These are phyloP conservation scores for Dynastes tityus DNA, from an alignment of 2,888 invertebrate species.

Conservation along the genomic window DNA sequence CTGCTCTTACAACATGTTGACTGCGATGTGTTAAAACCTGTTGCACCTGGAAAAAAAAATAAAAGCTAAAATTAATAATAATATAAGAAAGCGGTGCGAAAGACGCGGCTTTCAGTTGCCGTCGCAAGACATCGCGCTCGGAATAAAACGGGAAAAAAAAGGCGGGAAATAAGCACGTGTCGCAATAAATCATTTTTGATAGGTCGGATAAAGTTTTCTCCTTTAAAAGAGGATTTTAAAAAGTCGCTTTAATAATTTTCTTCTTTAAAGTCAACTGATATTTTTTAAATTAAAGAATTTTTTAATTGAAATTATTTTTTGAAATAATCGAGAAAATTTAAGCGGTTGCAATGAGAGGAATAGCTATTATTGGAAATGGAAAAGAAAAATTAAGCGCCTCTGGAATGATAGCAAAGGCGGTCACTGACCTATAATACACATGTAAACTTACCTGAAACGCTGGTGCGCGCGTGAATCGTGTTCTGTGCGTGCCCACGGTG, in stretches of 20 bases:
- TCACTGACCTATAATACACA: slow-evolving; percentile 66
- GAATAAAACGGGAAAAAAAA: not conserved
- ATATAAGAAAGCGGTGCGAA: slow-evolving; percentile 53
- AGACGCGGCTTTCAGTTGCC: not conserved
- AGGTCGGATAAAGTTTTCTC: not conserved
- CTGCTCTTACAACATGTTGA: slow-evolving; percentile 61
- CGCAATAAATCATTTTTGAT: not conserved
- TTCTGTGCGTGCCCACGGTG: slow-evolving; percentile 72
- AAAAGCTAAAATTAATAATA: not conserved
- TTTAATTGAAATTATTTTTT: too few species aligned
- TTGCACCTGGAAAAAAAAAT: slow-evolving; percentile 60
- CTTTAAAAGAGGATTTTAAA: not conserved
- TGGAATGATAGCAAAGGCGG: slow-evolving; percentile 56
- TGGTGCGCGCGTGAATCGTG: slow-evolving; percentile 72
- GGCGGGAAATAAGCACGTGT: slow-evolving; percentile 19
- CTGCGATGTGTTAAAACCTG: slow-evolving; percentile 60
- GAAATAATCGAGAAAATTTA: too few species aligned
- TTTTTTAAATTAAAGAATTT: too few species aligned
- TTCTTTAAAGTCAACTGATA: too few species aligned
- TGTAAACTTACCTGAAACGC: slow-evolving; percentile 65
- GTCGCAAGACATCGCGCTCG: not conserved
- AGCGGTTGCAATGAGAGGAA: too few species aligned
- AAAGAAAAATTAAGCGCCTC: not conserved
- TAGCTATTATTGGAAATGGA: too few species aligned
- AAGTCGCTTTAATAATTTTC: not conserved